phyloP scores from a whole-genome alignment of 2,888 invertebrate genomes.

The Allacma fusca region DNA sequence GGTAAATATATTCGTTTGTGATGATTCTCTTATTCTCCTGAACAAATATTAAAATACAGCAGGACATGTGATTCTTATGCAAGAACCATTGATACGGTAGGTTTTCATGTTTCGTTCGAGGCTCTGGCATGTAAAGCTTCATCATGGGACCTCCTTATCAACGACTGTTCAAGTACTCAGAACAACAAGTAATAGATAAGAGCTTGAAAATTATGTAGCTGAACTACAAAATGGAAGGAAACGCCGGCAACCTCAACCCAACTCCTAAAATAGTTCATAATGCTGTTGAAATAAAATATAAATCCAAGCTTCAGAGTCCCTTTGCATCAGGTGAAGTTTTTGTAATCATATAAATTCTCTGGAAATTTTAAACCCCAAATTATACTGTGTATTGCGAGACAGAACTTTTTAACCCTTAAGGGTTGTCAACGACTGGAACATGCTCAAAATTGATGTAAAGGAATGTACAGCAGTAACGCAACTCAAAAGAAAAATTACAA shows the following conservation, averaged over 20 bases:
- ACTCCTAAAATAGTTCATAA: too few relatives aligned
- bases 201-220: not conserved
- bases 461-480: too few relatives aligned
- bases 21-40: not conserved
- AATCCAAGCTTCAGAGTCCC: too few relatives aligned
- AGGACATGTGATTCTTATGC: not conserved
- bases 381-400: too few relatives aligned
- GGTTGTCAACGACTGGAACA: too few relatives aligned
- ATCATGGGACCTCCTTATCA: conserved; percentile 22
- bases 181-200: conserved; percentile 18
- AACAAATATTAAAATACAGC: conserved; percentile 1
- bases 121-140: not conserved
- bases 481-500: too few relatives aligned
- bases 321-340: too few relatives aligned
- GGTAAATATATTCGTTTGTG: not conserved
- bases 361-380: too few relatives aligned
- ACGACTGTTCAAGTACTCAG: not conserved
- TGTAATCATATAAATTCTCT: too few relatives aligned
- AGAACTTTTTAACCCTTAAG: too few relatives aligned
- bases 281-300: too few relatives aligned
- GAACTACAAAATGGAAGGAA: not conserved
- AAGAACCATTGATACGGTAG: not conserved
- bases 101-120: not conserved
- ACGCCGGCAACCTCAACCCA: not conserved
- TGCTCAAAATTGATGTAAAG: too few relatives aligned